phyloP scores from a whole-genome alignment of 53 echinoderm and acorn worm genomes.

The Patiria pectinifera region DNA sequence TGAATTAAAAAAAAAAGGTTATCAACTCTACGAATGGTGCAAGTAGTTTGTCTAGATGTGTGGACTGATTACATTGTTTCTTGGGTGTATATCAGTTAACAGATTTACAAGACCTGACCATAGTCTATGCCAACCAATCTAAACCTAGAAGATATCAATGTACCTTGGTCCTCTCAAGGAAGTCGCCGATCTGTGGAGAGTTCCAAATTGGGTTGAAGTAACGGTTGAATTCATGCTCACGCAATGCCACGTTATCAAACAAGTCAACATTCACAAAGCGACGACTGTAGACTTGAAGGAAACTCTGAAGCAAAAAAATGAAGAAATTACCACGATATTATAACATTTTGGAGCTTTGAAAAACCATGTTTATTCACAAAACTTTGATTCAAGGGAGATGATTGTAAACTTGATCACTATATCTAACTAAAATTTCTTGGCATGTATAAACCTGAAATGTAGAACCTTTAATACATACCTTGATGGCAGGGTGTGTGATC shows the following conservation, averaged over 20 bases:
- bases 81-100: background rate
- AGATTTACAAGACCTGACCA: background rate
- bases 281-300: conserved; percentile 78
- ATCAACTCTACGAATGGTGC: no score
- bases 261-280: conserved; percentile 56
- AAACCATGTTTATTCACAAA: no score
- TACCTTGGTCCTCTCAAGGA: conserved; percentile 80
- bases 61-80: no score
- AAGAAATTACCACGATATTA: background rate
- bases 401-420: no score
- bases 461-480: conserved; percentile 53
- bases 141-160: background rate
- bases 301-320: conserved; percentile 62
- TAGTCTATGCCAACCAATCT: background rate
- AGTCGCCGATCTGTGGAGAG: conserved; percentile 70
- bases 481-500: conserved; percentile 85
- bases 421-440: no score
- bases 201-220: conserved; percentile 96
- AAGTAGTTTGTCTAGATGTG: no score
- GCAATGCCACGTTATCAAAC: conserved; percentile 81
- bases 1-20: background rate
- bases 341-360: no score
- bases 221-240: conserved; percentile 83
- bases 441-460: no score
- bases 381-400: no score